Percentiles rank a stretch among this genome's conserved stretches.
These are phyloP conservation scores for Distichodus sexfasciatus DNA, from an alignment of 2,797 vertebrate genomes.

Conservation along the genomic window DNA sequence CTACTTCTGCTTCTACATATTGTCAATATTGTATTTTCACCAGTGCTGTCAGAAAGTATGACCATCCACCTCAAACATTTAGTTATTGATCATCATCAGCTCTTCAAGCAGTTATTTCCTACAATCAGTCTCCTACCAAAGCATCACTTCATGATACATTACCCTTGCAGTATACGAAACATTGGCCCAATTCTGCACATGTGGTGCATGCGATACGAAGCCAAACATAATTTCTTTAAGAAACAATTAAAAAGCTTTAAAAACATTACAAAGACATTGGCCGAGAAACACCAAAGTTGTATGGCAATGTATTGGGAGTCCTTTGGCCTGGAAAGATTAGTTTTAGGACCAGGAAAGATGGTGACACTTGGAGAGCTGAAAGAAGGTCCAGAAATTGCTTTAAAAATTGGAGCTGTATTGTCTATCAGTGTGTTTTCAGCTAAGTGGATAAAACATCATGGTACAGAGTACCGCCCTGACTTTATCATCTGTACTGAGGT, in stretches of 20 bases:
- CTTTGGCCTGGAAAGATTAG: background rate
- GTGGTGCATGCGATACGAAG: background rate
- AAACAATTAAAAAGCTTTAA: background rate
- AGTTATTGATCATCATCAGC: background rate
- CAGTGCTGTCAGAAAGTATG: background rate
- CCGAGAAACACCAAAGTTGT: background rate
- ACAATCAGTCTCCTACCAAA: background rate
- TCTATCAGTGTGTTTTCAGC: background rate
- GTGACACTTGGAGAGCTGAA: background rate
- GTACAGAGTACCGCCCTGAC: background rate
- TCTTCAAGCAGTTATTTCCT: background rate
- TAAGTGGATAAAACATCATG: constrained; percentile 12
- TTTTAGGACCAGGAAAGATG: background rate
- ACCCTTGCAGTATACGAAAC: background rate
- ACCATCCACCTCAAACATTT: background rate
- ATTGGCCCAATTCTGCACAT: background rate
- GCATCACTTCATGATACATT: background rate
- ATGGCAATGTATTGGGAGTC: background rate
- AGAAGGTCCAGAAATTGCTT: background rate
- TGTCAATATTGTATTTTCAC: background rate
- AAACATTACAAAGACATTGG: background rate
- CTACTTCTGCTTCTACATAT: background rate
- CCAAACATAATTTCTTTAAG: background rate
- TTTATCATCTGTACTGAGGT: background rate
- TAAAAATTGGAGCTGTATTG: background rate